Percentiles rank a stretch among this genome's conserved stretches.
Conservation (phyloP, 2,113 vertebrate species). For the Okapia johnstoni region DNA sequence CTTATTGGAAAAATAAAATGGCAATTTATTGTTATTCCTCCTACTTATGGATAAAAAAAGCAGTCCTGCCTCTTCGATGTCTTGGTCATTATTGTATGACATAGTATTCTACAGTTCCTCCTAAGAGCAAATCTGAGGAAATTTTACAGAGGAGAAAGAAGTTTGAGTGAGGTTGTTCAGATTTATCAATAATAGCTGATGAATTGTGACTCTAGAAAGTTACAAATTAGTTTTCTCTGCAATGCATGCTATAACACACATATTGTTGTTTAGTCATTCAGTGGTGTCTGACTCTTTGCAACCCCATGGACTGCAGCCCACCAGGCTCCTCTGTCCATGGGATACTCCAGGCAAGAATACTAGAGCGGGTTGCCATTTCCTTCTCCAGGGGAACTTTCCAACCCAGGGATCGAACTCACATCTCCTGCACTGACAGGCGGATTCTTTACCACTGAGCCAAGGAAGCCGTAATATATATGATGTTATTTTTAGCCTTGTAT, state of each 20-base stretch:
- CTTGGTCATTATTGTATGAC: not conserved
- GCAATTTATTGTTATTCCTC: not conserved
- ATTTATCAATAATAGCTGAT: not conserved
- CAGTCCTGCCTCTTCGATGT: not conserved
- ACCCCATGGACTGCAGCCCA: not conserved
- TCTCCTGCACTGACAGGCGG: not conserved
- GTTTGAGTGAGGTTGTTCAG: not conserved
- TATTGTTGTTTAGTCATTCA: not conserved
- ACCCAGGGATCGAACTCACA: not conserved
- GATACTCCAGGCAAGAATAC: not conserved
- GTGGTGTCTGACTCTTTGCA: not conserved
- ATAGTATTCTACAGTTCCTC: not conserved
- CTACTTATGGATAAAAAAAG: not conserved
- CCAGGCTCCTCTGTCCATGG: not conserved
- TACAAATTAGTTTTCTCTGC: not conserved
- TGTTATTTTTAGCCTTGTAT: not conserved
- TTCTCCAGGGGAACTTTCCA: not conserved
- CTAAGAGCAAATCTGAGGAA: not conserved
- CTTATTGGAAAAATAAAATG: slow-evolving; percentile 60
- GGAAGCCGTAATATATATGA: not conserved
- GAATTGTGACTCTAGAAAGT: not conserved
- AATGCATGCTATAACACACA: not conserved
- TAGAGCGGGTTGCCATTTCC: not conserved
- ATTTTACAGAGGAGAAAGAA: not conserved
- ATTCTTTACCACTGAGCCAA: not conserved